Evolutionary conservation across 2,113 vertebrate genomes (phyloP).

Genomic region (Pogona vitticeps): DNA sequence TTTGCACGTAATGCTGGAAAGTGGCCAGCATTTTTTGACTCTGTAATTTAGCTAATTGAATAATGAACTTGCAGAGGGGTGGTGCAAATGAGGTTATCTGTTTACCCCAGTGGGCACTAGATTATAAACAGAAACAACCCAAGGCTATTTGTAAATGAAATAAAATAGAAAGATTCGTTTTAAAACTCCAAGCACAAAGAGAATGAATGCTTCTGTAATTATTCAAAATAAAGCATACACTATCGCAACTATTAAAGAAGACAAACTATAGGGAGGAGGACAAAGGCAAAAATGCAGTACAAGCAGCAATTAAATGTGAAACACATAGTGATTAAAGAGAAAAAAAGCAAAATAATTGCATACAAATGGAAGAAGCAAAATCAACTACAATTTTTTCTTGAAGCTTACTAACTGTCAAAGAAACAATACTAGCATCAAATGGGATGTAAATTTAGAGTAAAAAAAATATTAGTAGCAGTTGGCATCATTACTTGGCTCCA

Average conservation of each 20-base stretch:
- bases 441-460: background rate
- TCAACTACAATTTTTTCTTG: background rate
- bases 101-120: background rate
- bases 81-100: background rate
- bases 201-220: background rate
- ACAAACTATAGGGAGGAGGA: background rate
- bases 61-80: background rate
- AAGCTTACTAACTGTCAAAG: background rate
- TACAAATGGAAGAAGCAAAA: background rate
- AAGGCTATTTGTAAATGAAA: background rate
- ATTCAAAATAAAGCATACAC: background rate
- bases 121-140: background rate
- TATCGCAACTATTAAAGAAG: too few relatives aligned
- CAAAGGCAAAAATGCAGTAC: background rate
- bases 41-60: constrained; percentile 32
- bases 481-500: background rate
- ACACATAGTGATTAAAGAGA: background rate
- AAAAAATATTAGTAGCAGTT: background rate
- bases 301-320: background rate
- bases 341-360: background rate
- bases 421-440: background rate
- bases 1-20: constrained; percentile 25
- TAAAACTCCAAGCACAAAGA: background rate
- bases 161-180: background rate
- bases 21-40: constrained; percentile 30